Base-by-base conservation (phyloP, 2,888 invertebrate species). In the Oscheius sp. region DNA sequence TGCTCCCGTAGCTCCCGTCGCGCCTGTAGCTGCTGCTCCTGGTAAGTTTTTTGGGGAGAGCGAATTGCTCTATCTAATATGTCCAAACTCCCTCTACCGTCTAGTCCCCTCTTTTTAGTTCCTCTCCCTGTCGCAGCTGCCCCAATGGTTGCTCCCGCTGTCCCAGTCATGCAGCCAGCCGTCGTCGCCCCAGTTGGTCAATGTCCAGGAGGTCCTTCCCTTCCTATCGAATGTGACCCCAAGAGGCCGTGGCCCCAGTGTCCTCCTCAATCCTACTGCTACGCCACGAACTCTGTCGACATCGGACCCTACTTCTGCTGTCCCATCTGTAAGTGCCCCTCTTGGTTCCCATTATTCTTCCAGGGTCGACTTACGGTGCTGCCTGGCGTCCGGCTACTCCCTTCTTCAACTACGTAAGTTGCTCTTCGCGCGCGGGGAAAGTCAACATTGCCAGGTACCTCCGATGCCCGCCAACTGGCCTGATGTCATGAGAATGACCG, bases 221-320 rank as follows among this genome's bases (percentile, higher is more conserved):
- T 84, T 44, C 81, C 81, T 20, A 80, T 84, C 51, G 85, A 86
- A 49, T 86, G 86, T 65, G 86, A 86, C 72, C 82, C 86, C 36
- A 86, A 86, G 75, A 71, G 85, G 28, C 86, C 86, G 41, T 86
- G 86, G 86, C 86, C 86, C 41, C 82, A 83, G 70, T 86, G 86
- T 71, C 86, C 86, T 30, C 86, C 86, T 45, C 85, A 86, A 70
- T 79, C 81, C 57, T 86, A 85, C 71, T 86, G 86, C 72, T 86
- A 85, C 68, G 86, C 85, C 57, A 84, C 85, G 67, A 86, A 86
- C 78, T 77, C 82, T 38, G 86, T 86, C 71, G 86, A 86, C 72
- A 85, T 86, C 62, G 86, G 86, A 67, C 86, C 86, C 62, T 86
- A 86, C 67, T 86, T 82, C 80, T 86, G 86, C 72, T 86, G 86